Conservation (phyloP, 2,113 vertebrate species). For the Tricholaema leucomelas region DNA sequence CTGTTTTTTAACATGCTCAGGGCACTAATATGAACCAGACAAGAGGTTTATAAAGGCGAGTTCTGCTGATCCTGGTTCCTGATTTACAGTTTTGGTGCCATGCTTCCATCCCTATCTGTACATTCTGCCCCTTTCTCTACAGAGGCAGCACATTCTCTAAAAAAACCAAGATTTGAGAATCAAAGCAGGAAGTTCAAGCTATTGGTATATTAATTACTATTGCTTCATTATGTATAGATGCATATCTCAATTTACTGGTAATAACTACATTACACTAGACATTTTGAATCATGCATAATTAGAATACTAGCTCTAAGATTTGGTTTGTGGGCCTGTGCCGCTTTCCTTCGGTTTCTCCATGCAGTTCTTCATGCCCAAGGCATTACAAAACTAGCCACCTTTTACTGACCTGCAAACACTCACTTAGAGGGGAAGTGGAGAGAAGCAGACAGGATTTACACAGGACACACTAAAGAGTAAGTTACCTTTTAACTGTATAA, state of each 20-base stretch:
- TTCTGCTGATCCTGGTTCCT: slow-evolving; percentile 65
- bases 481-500: neutral
- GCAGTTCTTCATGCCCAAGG: slow-evolving; percentile 7
- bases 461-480: slow-evolving; percentile 5
- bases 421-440: slow-evolving; percentile 10
- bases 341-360: slow-evolving; percentile 57
- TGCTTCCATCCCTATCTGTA: slow-evolving; percentile 73
- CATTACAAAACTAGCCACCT: neutral
- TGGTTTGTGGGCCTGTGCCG: slow-evolving; percentile 67
- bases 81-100: slow-evolving; percentile 75
- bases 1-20: slow-evolving; percentile 70
- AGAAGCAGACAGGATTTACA: slow-evolving; percentile 30
- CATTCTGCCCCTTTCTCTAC: slow-evolving; percentile 69
- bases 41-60: slow-evolving; percentile 58
- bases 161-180: slow-evolving; percentile 62
- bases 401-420: slow-evolving; percentile 56
- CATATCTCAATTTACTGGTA: slow-evolving; percentile 78
- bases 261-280: slow-evolving; percentile 73
- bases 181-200: slow-evolving; percentile 77
- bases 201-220: slow-evolving; percentile 78
- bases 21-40: slow-evolving; percentile 57
- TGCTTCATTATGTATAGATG: slow-evolving; percentile 80
- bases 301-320: slow-evolving; percentile 70
- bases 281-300: slow-evolving; percentile 77
- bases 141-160: slow-evolving; percentile 69